Conservation (phyloP, 2,797 vertebrate genomes). For the Momotus momota region DNA sequence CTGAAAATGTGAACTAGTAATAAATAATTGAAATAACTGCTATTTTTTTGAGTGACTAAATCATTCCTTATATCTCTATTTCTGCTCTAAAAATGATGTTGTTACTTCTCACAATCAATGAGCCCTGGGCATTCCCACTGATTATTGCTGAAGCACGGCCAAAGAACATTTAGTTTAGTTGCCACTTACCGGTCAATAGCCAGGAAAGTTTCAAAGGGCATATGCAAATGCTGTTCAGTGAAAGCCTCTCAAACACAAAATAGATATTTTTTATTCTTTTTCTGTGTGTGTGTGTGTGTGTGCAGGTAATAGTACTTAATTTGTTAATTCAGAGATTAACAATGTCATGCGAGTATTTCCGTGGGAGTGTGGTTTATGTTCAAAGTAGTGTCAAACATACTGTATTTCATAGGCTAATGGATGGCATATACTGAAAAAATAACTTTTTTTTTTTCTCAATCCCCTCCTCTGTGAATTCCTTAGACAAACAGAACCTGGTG, state of each 20-base stretch:
- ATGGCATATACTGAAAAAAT: neutral
- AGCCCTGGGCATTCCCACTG: neutral
- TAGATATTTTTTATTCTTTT: neutral
- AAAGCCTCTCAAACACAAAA: neutral
- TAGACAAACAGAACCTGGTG: neutral
- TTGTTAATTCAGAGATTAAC: neutral
- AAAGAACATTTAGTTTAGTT: neutral
- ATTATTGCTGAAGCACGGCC: neutral
- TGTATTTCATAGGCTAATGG: neutral
- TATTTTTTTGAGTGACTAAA: neutral
- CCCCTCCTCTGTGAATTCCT: neutral
- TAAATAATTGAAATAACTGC: neutral
- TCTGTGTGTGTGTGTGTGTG: no score
- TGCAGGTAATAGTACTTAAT: neutral
- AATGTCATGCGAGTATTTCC: neutral
- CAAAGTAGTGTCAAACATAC: neutral
- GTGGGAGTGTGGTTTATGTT: neutral
- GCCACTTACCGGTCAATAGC: neutral
- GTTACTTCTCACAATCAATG: neutral
- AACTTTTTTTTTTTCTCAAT: neutral
- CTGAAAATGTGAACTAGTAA: neutral
- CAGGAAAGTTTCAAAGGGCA: neutral
- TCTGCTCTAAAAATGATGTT: neutral
- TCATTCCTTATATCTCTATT: neutral
- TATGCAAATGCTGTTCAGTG: neutral